Base-by-base conservation (phyloP, 2,113 vertebrate genomes). In the Sylvia atricapilla region DNA sequence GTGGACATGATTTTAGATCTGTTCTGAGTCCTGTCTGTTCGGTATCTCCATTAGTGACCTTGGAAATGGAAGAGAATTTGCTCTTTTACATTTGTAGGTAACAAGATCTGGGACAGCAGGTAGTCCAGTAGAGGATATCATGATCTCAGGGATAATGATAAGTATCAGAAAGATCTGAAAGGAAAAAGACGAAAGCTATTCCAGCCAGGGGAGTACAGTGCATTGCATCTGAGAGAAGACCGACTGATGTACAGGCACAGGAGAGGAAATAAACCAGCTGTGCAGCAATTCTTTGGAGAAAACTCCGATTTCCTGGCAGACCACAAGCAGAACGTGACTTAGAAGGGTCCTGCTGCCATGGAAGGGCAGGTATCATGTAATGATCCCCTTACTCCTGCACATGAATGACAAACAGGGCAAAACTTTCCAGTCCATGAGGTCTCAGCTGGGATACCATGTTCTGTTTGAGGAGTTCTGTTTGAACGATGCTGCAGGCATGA, bases 1-100 rank as follows among this genome's bases (percentile, higher is more conserved):
- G 46, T 52, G 30, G 46, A 24, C 27, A 33, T 0, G 0, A 39
- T 64, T 76, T 31, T 50, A 3, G 31, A 15, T 62, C 14, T 81
- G 2, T 55, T 64, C 33, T 28, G 53, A 64, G 24, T 74, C 43
- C 83, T 9, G 1, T 20, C 47, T 90, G 1, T 72, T 82, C 25
- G 16, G 11, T 52, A 22, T 56, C 31, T 88, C 92, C 27, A 6
- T 67, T 67, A 87, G 33, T 64, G 72, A 46, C 16, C 18, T 39
- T 50, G 25, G 49, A 22, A 88, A 55, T 63, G 39, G 47, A 67
- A 53, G 55, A 49, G 19, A 72, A 35, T 46, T 90, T 78, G 24
- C 24, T 44, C 46, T 6, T 81, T 77, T 28, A 35, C 9, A 4
- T 28, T 46, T 58, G 27, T 44, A 78, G 64, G 13, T 13, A 66